A percentile compares a stretch with the other conserved stretches of the same genome.
These are phyloP conservation scores for Isurus oxyrinchus DNA, from an alignment of 2,113 vertebrate species.

Conservation along the genomic window DNA sequence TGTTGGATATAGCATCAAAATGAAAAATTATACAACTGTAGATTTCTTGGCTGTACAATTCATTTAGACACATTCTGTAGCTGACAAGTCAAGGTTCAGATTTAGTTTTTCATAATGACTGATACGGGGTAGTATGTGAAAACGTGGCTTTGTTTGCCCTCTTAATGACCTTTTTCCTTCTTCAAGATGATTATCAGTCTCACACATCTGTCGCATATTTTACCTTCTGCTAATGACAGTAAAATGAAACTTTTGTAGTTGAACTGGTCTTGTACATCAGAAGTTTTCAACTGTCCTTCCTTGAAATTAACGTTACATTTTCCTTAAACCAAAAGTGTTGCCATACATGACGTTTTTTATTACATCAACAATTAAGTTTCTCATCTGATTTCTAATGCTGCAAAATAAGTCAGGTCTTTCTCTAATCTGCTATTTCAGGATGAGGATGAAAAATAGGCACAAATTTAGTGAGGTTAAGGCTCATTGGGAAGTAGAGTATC, in stretches of 20 bases:
- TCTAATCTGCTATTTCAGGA: not conserved
- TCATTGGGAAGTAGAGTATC: not conserved
- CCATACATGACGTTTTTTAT: not conserved
- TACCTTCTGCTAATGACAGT: not conserved
- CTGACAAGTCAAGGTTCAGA: conserved; percentile 18
- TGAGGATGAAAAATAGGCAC: not conserved
- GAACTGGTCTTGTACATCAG: not conserved
- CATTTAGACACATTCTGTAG: not conserved
- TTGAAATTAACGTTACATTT: not conserved
- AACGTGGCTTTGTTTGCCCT: not conserved
- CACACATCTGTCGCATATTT: not conserved
- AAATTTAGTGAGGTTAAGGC: not conserved
- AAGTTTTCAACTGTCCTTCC: not conserved
- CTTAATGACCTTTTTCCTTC: not conserved
- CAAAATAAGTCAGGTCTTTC: not conserved
- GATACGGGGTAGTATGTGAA: not conserved
- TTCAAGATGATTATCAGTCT: conserved; percentile 21
- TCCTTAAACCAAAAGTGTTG: not conserved
- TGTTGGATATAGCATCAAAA: not conserved
- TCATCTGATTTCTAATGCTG: not conserved
- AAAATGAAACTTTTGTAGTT: not conserved
- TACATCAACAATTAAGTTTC: not conserved
- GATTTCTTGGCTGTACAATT: not conserved
- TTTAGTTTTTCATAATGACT: conserved; percentile 26
- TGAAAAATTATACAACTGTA: not conserved